phyloP scores from a whole-genome alignment of 1,140 invertebrate genomes.

The Lepidurus apus region DNA sequence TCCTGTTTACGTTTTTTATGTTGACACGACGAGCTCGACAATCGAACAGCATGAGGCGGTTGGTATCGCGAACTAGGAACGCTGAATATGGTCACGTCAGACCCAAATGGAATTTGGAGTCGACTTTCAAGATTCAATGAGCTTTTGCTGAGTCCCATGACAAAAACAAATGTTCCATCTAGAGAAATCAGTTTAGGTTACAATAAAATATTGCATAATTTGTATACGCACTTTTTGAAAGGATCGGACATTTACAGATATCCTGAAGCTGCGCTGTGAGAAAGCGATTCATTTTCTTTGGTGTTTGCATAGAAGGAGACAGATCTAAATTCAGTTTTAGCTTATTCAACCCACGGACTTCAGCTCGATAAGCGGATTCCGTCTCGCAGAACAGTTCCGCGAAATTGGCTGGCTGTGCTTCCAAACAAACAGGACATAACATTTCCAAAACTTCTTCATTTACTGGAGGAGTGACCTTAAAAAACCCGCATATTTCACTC shows the following conservation, averaged over 20 bases:
- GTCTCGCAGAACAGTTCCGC: background rate
- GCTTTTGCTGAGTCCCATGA: background rate
- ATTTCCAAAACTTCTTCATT: background rate
- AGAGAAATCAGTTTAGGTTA: background rate
- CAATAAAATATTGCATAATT: background rate
- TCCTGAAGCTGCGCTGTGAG: background rate
- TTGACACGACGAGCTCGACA: background rate
- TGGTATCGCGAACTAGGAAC: background rate
- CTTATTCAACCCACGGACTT: background rate
- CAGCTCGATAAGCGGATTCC: background rate
- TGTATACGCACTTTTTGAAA: background rate
- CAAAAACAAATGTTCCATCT: conserved; percentile 3
- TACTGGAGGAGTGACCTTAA: background rate
- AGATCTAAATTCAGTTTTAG: background rate
- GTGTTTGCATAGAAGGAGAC: background rate
- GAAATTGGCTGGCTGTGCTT: background rate
- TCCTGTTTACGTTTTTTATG: background rate
- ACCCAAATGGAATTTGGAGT: background rate
- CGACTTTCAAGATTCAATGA: background rate
- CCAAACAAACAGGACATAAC: background rate
- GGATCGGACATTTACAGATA: background rate
- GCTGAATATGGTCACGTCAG: background rate
- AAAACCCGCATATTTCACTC: background rate
- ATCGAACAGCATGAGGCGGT: background rate
- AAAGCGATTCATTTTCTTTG: background rate